A percentile compares a stretch with the other conserved stretches of the same genome.
These are phyloP conservation scores for Zeugodacus cucurbitae DNA, from an alignment of 1,140 invertebrate genomes.

Conservation along the genomic window DNA sequence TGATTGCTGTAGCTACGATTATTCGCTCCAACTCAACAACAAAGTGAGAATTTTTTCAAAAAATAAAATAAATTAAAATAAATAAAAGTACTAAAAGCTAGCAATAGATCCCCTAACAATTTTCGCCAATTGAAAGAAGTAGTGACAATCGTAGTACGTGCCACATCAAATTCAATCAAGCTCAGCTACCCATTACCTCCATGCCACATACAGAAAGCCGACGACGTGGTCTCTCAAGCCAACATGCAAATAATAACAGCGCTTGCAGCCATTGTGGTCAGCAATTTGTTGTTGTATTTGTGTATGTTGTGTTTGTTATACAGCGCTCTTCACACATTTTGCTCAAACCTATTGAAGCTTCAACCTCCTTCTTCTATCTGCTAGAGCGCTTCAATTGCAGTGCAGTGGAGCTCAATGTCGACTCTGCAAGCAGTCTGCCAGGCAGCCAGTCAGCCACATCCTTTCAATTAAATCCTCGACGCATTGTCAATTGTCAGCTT, in stretches of 20 bases:
- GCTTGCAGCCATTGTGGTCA: not conserved
- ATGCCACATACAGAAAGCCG: too few species aligned
- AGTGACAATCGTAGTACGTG: not conserved
- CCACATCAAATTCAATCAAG: not conserved
- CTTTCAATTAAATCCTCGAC: slow-evolving; percentile 38
- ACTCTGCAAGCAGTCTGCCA: not conserved
- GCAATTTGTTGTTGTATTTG: not conserved
- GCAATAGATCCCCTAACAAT: too few species aligned
- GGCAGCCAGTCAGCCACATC: not conserved
- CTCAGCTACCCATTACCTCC: not conserved
- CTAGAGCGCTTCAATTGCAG: not conserved
- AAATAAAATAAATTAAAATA: too few species aligned
- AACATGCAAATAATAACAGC: not conserved
- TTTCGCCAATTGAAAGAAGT: not conserved
- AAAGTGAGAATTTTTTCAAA: too few species aligned
- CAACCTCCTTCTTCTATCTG: not conserved
- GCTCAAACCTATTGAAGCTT: too few species aligned
- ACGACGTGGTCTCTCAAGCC: not conserved
- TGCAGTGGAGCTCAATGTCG: not conserved
- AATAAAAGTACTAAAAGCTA: too few species aligned
- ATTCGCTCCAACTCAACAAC: too few species aligned
- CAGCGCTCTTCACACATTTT: not conserved
- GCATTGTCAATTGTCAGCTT: slow-evolving; percentile 39
- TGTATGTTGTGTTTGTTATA: not conserved
- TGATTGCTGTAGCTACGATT: too few species aligned